Base-by-base conservation (phyloP, 2,888 invertebrate genomes). In the Sacculina carcini region DNA sequence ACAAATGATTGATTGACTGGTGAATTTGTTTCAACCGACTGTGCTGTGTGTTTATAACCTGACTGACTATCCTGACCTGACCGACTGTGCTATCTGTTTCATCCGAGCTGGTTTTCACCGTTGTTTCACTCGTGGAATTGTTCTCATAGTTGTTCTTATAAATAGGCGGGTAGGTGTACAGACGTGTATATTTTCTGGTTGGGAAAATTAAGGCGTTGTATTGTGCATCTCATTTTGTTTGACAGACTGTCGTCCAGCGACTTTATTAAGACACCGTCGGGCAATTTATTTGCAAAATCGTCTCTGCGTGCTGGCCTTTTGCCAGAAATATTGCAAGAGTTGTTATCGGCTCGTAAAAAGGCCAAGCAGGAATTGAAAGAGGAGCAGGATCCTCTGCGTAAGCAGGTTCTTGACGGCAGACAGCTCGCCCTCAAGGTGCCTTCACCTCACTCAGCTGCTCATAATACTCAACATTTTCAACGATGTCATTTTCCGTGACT, bases 341-440 rank as follows among this genome's bases (percentile, higher is more conserved):
- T 96, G 28, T 68, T 96, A 51, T 67, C 75, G 21, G 94, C 94
- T 1, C 76, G 96, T 62, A 96, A 94, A 67, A 79, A 78, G 65
- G 96, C 96, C 1, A 98, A 96, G 66, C 75, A 77, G 54, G 86
- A 92, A 62, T 68, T 98, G 56, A 96, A 98, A 67, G 77, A 85
- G 49, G 96, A 94, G 66, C 94, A 77, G 28, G 94, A 98, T 72
- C 87, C 90, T 0, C 81, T 94, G 58, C 81, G 81, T 64, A 74
- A 81, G 58, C 55, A 58, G 56, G 89, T 96, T 3, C 70, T 96
- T 55, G 94, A 96, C 72, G 98, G 98, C 53, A 71, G 98, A 59
- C 98, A 99, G 65, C 69, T 92, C 58, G 98, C 98, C 46, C 70
- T 98, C 58, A 99, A 99, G 71, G 44, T 44, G 19, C 3, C 23